Evolutionary conservation across 1,140 invertebrate species (phyloP), one percentile per base, ranked within the genome.

Genomic region (Acromyrmex charruanus): DNA sequence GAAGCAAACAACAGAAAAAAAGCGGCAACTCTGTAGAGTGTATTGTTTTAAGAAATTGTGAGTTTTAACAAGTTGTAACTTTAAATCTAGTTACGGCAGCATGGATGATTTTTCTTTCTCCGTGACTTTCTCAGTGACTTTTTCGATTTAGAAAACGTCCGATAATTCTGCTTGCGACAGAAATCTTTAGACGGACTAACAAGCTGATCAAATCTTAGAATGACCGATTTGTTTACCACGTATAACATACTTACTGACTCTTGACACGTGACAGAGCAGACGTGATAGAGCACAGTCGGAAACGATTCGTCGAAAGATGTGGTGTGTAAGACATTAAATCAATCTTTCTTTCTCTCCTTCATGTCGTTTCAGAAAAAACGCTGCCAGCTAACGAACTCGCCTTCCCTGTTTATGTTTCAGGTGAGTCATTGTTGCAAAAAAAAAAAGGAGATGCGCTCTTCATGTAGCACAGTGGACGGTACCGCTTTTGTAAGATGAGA

Each of bases 391-490:
- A 91, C 90, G 77, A 91, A 93, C 90, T 77, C 65, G 86, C 88
- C 82, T 79, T 80, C 44, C 25, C 49, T 86, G 85, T 88, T 93
- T 91, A 88, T 92, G 87, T 93, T 94, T 89, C 89, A 92, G 92
- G 93, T 93, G 89, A 92, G 89, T 88, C 87, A 85, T 65, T 85
- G 59, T 77, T 85, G 61, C 59, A 55, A 77, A 79, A 65, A 39
- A 39, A 39, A 59, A 65, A 39, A 58, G 65, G 59, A 77, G 18
- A 16, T 9, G n/a, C 16, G 16, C 71, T 85, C 74, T 51, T 79
- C 82, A n/a, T 44, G 75, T 28, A n/a, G 49, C 74, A 66, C 82
- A 65, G 59, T 79, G 69, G 71, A 75, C 68, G 21, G 66, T 28
- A 14, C 39, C 6, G 35, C 80, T 75, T 84, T 84, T 84, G 80